Conservation (phyloP, 2,888 invertebrate genomes). For the Thymelicus lineola region DNA sequence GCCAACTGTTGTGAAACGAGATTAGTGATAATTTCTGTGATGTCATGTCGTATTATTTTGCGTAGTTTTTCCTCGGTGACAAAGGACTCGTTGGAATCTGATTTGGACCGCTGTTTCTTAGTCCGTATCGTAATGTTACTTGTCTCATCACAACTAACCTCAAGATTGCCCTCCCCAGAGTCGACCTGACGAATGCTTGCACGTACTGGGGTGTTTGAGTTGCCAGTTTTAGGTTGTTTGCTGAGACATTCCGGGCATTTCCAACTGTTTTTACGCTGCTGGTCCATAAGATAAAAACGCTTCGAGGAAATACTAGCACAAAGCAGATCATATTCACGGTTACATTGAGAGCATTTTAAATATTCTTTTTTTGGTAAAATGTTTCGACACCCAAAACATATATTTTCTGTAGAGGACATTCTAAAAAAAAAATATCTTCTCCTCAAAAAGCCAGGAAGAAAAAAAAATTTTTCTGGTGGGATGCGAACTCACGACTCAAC, state of each 20-base stretch:
- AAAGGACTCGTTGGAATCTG: constrained; percentile 3
- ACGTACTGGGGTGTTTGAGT: constrained; percentile 37
- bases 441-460: no score
- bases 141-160: not conserved
- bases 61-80: constrained; percentile 16
- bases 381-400: constrained; percentile 27
- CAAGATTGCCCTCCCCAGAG: not conserved
- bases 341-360: constrained; percentile 28
- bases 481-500: no score
- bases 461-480: not conserved
- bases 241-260: constrained; percentile 36
- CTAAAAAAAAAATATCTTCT: not conserved
- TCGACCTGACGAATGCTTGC: not conserved
- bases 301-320: constrained; percentile 36
- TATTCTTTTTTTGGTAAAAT: constrained; percentile 21
- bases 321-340: constrained; percentile 23
- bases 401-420: constrained; percentile 13
- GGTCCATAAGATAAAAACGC: constrained; percentile 30
- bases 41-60: constrained; percentile 17
- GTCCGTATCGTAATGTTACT: constrained; percentile 7
- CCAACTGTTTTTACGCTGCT: constrained; percentile 31
- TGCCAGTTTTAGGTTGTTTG: constrained; percentile 35
- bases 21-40: constrained; percentile 22
- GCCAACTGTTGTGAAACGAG: constrained; percentile 12
- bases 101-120: constrained; percentile 10